A percentile compares a stretch with the other conserved stretches of the same genome.
phyloP scores from a whole-genome alignment of 1,140 invertebrate species.

The Hormaphis cornu region DNA sequence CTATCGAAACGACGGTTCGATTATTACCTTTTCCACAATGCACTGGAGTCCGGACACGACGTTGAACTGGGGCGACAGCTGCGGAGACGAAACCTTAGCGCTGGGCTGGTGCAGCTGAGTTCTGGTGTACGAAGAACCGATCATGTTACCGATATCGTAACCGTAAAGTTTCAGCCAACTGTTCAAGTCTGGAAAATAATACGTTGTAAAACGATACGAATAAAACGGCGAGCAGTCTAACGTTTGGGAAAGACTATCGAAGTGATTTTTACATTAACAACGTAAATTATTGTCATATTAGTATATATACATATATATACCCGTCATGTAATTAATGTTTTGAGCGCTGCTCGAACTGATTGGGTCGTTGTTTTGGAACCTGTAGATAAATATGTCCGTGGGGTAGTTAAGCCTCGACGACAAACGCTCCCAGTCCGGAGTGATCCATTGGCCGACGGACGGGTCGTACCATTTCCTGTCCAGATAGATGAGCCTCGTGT shows the following conservation, averaged over 20 bases:
- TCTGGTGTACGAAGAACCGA: conserved; percentile 67
- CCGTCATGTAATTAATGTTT: conserved; percentile 68
- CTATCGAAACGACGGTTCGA: not conserved
- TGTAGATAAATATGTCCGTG: conserved; percentile 81
- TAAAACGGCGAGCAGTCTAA: not conserved
- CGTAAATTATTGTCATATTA: not conserved
- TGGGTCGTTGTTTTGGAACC: conserved; percentile 85
- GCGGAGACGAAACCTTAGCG: conserved; percentile 63
- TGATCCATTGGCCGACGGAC: conserved; percentile 87
- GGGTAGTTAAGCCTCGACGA: conserved; percentile 69
- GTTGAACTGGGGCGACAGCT: conserved; percentile 70
- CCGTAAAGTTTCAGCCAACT: conserved; percentile 82
- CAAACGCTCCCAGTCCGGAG: conserved; percentile 79
- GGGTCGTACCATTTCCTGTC: conserved; percentile 83
- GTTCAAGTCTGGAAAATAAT: conserved; percentile 55
- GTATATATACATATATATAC: conserved; percentile 34
- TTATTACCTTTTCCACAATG: conserved; percentile 63
- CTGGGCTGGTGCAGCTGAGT: conserved; percentile 66
- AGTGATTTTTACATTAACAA: not conserved
- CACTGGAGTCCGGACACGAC: conserved; percentile 80
- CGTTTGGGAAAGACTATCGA: not conserved
- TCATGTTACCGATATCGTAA: conserved; percentile 74
- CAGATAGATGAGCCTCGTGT: conserved; percentile 75
- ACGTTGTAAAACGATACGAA: not conserved
- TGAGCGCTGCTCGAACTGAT: conserved; percentile 60